Evolutionary conservation across 2,113 vertebrate species (phyloP).

Genomic region (Crotalus horridus): DNA sequence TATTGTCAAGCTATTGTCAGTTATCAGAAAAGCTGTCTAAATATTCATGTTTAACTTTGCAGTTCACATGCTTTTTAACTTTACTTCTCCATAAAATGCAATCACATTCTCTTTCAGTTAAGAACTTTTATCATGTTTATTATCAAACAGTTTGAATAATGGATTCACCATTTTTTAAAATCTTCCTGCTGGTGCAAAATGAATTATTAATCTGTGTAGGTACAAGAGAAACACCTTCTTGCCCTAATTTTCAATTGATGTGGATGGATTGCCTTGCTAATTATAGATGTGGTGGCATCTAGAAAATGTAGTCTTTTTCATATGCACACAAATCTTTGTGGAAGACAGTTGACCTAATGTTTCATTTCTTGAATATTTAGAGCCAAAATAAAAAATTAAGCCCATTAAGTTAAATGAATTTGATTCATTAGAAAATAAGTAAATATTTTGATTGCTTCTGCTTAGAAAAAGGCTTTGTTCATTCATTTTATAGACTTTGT

Average conservation of each 20-base stretch:
- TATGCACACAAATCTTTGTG: neutral
- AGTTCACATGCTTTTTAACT: slow-evolving; percentile 6
- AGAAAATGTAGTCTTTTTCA: neutral
- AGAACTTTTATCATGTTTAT: slow-evolving; percentile 9
- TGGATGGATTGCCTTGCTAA: neutral
- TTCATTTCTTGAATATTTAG: neutral
- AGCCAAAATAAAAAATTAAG: slow-evolving; percentile 22
- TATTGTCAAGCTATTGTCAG: neutral
- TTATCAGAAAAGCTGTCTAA: neutral
- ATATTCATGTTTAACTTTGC: neutral
- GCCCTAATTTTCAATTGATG: neutral
- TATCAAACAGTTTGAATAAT: neutral
- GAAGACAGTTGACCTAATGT: too few species aligned
- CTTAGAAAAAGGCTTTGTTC: slow-evolving; percentile 17
- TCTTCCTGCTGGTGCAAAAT: slow-evolving; percentile 33
- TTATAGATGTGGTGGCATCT: neutral
- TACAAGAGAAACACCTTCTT: slow-evolving; percentile 50
- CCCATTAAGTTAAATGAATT: slow-evolving; percentile 1
- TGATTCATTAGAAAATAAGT: slow-evolving; percentile 21
- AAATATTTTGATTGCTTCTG: slow-evolving; percentile 36
- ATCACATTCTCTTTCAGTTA: slow-evolving; percentile 6
- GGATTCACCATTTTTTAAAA: slow-evolving; percentile 33
- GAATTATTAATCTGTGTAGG: slow-evolving; percentile 63
- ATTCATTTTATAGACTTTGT: neutral
- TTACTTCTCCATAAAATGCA: slow-evolving; percentile 53